Evolutionary conservation across 2,113 vertebrate genomes (phyloP).

Genomic region (Centropus bengalensis): DNA sequence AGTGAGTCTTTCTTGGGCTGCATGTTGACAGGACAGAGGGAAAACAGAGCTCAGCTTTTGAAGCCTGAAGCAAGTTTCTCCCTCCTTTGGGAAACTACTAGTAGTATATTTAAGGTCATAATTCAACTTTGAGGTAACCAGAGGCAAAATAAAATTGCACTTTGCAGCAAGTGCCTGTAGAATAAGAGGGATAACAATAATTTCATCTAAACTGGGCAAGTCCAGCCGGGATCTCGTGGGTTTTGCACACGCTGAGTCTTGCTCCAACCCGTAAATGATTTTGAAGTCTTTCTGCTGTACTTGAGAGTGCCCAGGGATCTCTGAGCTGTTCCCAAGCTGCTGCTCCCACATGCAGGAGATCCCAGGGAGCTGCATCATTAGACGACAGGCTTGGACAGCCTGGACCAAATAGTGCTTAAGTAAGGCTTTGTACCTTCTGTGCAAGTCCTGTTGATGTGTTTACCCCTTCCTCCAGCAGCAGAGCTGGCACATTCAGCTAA

Average conservation of each 20-base stretch:
- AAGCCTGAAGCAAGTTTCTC: not conserved
- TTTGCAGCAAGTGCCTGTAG: not conserved
- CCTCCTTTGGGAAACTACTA: not conserved
- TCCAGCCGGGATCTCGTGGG: not conserved
- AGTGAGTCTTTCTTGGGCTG: not conserved
- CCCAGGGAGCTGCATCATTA: not conserved
- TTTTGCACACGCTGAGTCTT: not conserved
- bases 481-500: not conserved
- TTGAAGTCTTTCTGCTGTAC: not conserved
- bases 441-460: rapidly evolving
- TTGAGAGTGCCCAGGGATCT: not conserved
- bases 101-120: not conserved
- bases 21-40: not conserved
- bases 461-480: not conserved
- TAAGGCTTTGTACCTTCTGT: not conserved
- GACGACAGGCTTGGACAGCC: not conserved
- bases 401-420: not conserved
- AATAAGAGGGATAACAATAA: not conserved
- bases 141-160: not conserved
- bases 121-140: not conserved
- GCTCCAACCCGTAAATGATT: not conserved
- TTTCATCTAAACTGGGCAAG: not conserved
- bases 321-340: not conserved
- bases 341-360: not conserved
- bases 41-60: not conserved